These are phyloP conservation scores for Steinernema hermaphroditum DNA, from an alignment of 2,888 invertebrate species.

Conservation along the genomic window DNA sequence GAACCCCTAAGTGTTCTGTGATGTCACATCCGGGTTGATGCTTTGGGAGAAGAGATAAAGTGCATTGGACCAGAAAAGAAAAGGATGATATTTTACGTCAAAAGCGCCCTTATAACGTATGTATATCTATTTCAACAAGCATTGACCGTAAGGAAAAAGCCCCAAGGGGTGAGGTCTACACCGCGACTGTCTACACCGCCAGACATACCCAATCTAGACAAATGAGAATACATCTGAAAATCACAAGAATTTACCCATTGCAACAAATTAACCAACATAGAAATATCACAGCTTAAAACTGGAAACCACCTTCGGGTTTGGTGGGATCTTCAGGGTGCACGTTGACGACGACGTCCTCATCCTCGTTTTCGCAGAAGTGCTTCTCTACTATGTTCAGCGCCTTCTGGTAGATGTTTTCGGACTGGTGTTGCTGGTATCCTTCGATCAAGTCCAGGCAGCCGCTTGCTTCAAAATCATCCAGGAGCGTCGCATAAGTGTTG, in stretches of 20 bases:
- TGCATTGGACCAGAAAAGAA: too few relatives aligned
- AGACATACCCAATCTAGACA: not conserved
- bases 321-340: not conserved
- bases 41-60: too few relatives aligned
- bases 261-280: not conserved
- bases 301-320: not conserved
- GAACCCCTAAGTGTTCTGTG: too few relatives aligned
- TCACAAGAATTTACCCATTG: not conserved
- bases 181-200: too few relatives aligned
- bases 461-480: constrained; percentile 77
- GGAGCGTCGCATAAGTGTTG: not conserved
- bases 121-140: too few relatives aligned
- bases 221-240: not conserved
- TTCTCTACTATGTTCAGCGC: constrained; percentile 69
- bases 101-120: too few relatives aligned
- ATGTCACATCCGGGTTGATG: too few relatives aligned
- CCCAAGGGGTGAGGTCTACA: too few relatives aligned
- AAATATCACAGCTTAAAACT: not conserved
- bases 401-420: constrained; percentile 68
- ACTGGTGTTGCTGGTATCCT: constrained; percentile 70
- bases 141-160: too few relatives aligned
- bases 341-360: constrained; percentile 27
- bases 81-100: too few relatives aligned
- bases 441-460: constrained; percentile 73
- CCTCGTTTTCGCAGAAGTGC: constrained; percentile 68